These are phyloP conservation scores for Macaca mulatta DNA, from an alignment of 2,113 vertebrate genomes.

Conservation along the genomic window DNA sequence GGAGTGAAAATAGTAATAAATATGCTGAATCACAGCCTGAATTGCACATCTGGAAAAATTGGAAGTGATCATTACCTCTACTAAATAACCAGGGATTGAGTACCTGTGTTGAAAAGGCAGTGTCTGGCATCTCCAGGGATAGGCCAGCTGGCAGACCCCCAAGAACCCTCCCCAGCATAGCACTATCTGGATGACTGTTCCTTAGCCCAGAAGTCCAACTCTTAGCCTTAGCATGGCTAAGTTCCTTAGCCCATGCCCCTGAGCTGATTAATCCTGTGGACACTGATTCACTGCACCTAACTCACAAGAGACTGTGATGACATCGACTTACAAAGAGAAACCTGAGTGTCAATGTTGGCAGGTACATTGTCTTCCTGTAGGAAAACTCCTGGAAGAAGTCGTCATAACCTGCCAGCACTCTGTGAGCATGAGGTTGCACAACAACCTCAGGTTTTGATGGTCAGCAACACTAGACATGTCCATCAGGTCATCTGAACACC, in stretches of 20 bases:
- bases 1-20: slow-evolving; percentile 33
- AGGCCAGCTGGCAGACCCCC: not conserved
- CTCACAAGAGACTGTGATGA: slow-evolving; percentile 32
- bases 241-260: not conserved
- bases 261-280: not conserved
- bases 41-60: not conserved
- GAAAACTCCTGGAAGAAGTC: not conserved
- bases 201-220: not conserved
- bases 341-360: not conserved
- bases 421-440: not conserved
- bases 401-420: not conserved
- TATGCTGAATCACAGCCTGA: not conserved
- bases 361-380: not conserved
- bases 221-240: not conserved
- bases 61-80: not conserved
- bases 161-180: not conserved
- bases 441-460: not conserved
- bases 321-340: slow-evolving; percentile 3
- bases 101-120: not conserved
- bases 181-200: not conserved
- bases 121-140: not conserved
- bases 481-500: not conserved
- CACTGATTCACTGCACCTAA: slow-evolving; percentile 40
- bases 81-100: not conserved
- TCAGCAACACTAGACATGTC: not conserved